Percentiles rank a stretch among this genome's conserved stretches.
These are phyloP conservation scores for Philopotamus ludificatus DNA, from an alignment of 1,140 invertebrate species.

Conservation along the genomic window DNA sequence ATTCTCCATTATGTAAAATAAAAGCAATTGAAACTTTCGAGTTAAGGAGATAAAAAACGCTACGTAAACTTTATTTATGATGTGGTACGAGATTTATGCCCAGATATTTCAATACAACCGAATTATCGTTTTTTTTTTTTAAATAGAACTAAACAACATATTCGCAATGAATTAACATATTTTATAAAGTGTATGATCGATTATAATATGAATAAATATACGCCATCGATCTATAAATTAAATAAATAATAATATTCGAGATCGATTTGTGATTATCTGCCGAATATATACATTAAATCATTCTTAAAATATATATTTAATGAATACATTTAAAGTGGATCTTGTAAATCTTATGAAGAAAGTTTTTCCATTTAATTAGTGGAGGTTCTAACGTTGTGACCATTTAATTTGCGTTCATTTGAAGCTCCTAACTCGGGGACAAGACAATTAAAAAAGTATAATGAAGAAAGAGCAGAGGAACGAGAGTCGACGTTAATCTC, in stretches of 20 bases:
- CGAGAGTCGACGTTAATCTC: not conserved
- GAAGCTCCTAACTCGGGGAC: not conserved
- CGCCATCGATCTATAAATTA: not conserved
- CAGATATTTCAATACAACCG: not conserved
- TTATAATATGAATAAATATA: not conserved
- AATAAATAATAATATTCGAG: not conserved
- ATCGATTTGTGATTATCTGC: too few species aligned
- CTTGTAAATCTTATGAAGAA: conserved; percentile 7
- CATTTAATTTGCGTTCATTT: conserved; percentile 21
- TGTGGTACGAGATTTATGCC: conserved; percentile 18
- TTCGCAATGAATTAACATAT: not conserved
- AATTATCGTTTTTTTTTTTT: not conserved
- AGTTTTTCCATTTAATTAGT: conserved; percentile 5
- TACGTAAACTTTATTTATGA: conserved; percentile 31
- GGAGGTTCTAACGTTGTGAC: conserved; percentile 4
- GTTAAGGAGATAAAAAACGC: conserved; percentile 29
- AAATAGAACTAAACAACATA: not conserved
- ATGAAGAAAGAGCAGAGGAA: conserved; percentile 21
- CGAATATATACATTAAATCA: not conserved
- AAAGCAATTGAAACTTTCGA: conserved; percentile 36
- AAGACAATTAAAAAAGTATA: conserved; percentile 30
- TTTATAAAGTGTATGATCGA: not conserved
- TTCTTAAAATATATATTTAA: not conserved
- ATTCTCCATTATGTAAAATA: conserved; percentile 39
- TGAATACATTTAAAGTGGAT: not conserved